Percentiles rank a stretch among this genome's conserved stretches.
Conservation (phyloP, 2,888 invertebrate genomes). For the Xanthorhoe designata region DNA sequence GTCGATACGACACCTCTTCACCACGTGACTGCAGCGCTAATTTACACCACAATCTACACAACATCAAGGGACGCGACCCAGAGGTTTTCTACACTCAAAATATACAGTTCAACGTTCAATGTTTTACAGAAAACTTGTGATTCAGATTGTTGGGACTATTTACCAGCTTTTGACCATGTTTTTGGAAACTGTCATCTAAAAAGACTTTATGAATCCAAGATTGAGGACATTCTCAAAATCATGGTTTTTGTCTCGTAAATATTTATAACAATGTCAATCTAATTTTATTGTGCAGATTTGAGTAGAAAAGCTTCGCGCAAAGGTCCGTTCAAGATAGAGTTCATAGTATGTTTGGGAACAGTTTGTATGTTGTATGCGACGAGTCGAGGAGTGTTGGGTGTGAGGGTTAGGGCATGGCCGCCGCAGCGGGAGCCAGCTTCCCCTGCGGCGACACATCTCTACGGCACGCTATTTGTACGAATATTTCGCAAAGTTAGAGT, state of each 20-base stretch:
- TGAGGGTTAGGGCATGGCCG: constrained; percentile 26
- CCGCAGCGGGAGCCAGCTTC: constrained; percentile 31
- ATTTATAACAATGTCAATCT: constrained; percentile 33
- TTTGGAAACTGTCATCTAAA: constrained; percentile 6
- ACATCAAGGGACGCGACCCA: constrained; percentile 38
- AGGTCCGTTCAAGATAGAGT: constrained; percentile 57
- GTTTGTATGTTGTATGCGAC: constrained; percentile 57
- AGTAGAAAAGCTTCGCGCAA: constrained; percentile 56
- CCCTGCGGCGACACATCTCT: constrained; percentile 32
- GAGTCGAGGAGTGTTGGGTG: constrained; percentile 42
- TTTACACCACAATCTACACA: constrained; percentile 40
- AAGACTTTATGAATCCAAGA: background rate
- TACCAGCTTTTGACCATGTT: constrained; percentile 9
- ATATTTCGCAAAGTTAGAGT: constrained; percentile 62
- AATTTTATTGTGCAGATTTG: constrained; percentile 46
- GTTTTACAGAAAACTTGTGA: constrained; percentile 22
- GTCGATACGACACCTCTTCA: constrained; percentile 55
- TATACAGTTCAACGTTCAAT: constrained; percentile 17
- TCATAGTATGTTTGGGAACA: constrained; percentile 60
- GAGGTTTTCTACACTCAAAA: constrained; percentile 35
- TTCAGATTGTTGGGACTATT: constrained; percentile 23
- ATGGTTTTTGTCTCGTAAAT: constrained; percentile 16
- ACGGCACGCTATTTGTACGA: constrained; percentile 44
- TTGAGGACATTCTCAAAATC: background rate
- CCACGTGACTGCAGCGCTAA: constrained; percentile 72